Evolutionary conservation across 2,113 vertebrate genomes (phyloP).

Genomic region (Petaurus breviceps): DNA sequence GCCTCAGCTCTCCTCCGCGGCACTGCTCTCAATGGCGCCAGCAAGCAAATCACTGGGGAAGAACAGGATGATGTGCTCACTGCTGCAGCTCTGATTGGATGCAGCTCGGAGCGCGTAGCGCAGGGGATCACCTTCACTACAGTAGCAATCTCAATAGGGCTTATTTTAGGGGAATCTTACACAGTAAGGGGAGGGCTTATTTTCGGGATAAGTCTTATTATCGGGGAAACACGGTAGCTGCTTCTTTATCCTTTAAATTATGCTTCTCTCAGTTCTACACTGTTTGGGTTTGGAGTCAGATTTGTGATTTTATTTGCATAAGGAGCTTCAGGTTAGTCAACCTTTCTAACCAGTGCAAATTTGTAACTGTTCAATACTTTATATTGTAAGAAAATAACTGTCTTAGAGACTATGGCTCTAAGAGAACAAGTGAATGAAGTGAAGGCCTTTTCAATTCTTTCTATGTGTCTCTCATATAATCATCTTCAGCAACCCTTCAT

Average conservation of each 20-base stretch:
- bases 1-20: no score
- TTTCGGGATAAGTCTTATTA: no score
- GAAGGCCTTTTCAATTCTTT: background rate
- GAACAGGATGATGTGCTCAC: no score
- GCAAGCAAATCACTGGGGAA: no score
- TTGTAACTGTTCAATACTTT: background rate
- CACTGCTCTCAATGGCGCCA: no score
- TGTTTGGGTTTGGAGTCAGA: background rate
- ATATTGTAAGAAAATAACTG: background rate
- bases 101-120: no score
- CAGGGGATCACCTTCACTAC: no score
- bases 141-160: no score
- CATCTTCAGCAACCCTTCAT: background rate
- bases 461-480: background rate
- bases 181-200: no score
- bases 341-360: background rate
- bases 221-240: no score
- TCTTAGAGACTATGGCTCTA: background rate
- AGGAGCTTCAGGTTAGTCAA: background rate
- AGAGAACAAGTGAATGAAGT: background rate
- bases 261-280: background rate
- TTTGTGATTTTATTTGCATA: background rate
- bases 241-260: background rate
- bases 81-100: no score
- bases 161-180: no score